Percentiles rank a stretch among this genome's conserved stretches.
phyloP scores from a whole-genome alignment of 2,113 vertebrate genomes.

The Dunckerocampus dactyliophorus region DNA sequence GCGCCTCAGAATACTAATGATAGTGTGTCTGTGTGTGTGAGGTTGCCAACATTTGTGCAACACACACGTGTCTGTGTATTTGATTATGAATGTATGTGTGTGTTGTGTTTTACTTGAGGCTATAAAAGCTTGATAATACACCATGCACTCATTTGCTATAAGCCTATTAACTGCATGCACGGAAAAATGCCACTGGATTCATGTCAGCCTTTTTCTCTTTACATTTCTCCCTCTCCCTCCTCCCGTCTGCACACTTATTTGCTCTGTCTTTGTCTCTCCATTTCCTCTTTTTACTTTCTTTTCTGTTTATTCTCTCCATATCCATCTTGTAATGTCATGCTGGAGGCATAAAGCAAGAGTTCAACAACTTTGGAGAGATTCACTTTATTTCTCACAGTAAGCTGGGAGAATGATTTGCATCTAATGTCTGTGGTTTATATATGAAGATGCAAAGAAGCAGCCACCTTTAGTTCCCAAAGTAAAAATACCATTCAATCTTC shows the following conservation, averaged over 20 bases:
- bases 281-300: constrained; percentile 9
- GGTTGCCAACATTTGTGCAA: constrained; percentile 39
- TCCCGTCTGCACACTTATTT: constrained; percentile 28
- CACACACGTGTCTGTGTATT: constrained; percentile 28
- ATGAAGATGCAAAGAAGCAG: not conserved
- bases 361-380: constrained; percentile 8
- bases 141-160: constrained; percentile 68
- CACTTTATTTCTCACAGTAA: constrained; percentile 3
- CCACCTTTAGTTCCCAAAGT: not conserved
- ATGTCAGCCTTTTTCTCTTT: constrained; percentile 25
- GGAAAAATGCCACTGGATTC: constrained; percentile 50
- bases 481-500: not conserved
- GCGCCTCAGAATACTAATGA: constrained; percentile 66
- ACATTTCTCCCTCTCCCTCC: constrained; percentile 11
- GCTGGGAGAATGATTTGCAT: not conserved
- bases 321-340: constrained; percentile 13
- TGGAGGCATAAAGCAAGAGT: constrained; percentile 4
- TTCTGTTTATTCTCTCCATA: constrained; percentile 27
- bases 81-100: constrained; percentile 23
- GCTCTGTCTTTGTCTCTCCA: constrained; percentile 25
- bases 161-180: constrained; percentile 65
- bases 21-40: constrained; percentile 35
- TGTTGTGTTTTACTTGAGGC: constrained; percentile 50
- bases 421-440: not conserved
- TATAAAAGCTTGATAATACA: constrained; percentile 62